Base-by-base conservation (phyloP, 2,113 vertebrate species). In the Philantomba maxwellii region DNA sequence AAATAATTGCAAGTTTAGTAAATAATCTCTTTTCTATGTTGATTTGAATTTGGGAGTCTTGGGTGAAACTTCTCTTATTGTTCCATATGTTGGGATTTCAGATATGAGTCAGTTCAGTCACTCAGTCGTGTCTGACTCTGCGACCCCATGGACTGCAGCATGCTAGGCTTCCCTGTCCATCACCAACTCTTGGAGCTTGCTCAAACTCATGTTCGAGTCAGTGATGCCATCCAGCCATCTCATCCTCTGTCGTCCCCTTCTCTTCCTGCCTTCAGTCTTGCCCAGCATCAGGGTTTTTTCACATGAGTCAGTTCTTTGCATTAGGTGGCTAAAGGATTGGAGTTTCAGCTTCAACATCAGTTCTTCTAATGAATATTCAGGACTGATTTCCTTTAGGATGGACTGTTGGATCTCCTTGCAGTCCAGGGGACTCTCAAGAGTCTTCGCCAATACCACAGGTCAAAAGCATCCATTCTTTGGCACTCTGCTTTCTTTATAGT, bases 11-110 rank as follows among this genome's bases (percentile, higher is more conserved):
- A 89, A 70, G 11, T 84, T 90, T 80, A 75, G 64, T 58, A 77
- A 88, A 85, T 94, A 89, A 53, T 58, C 49, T 96, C 15, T 64
- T 51, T 93, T 86, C 66, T 86, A 12, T 96, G 81, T 77, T 96
- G 57, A 93, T 96, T 95, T 85, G 33, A 86, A 30, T 88, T 87
- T 55, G 25, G 30, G 78, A 77, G 21, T 91, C 10, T 55, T 93
- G 62, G 62, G 26, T 82, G 33, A 94, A 88, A 55, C 95, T 53
- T 93, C 47, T 82, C 23, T 95, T 95, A 89, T 43, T 85, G 11
- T 66, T 57, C 36, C 25, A 25, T 94, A 78, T 17, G n/a, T 89
- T 96, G 43, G 49, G 55, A 92, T 96, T 91, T 96, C 81, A 95
- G 39, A 87, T 58, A 55, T 85, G 60, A 70, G 36, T 70, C n/a